phyloP scores from a whole-genome alignment of 2,113 vertebrate genomes.

The Panthera leo region DNA sequence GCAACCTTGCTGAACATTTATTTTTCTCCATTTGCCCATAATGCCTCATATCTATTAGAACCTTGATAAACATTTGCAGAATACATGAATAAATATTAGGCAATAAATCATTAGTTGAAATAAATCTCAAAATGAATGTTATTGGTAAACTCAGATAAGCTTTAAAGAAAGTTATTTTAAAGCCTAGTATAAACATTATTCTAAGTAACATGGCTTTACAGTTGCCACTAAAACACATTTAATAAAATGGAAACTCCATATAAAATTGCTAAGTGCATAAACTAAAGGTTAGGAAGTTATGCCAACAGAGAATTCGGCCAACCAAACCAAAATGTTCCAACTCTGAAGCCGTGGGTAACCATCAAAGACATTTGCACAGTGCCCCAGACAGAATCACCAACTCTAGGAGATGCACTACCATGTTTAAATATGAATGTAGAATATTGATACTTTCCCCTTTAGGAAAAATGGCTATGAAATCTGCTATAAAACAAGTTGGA shows the following conservation, averaged over 20 bases:
- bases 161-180: slow-evolving; percentile 9
- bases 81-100: slow-evolving; percentile 51
- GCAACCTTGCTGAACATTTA: background rate
- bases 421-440: background rate
- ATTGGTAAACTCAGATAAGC: background rate
- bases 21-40: slow-evolving; percentile 31
- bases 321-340: background rate
- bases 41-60: background rate
- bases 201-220: background rate
- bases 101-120: slow-evolving; percentile 21
- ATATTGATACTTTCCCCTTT: background rate
- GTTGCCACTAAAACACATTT: background rate
- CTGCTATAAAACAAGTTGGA: background rate
- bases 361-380: background rate
- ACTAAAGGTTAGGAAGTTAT: slow-evolving; percentile 4
- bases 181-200: slow-evolving; percentile 8
- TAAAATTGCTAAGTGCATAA: background rate
- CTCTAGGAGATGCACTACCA: background rate
- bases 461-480: slow-evolving; percentile 15
- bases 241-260: background rate
- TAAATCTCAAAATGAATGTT: slow-evolving; percentile 25
- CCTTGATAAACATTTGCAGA: slow-evolving; percentile 21
- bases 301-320: background rate
- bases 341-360: background rate
- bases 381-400: background rate